phyloP scores from a whole-genome alignment of 2,888 invertebrate genomes.

The Morinoia aosen region DNA sequence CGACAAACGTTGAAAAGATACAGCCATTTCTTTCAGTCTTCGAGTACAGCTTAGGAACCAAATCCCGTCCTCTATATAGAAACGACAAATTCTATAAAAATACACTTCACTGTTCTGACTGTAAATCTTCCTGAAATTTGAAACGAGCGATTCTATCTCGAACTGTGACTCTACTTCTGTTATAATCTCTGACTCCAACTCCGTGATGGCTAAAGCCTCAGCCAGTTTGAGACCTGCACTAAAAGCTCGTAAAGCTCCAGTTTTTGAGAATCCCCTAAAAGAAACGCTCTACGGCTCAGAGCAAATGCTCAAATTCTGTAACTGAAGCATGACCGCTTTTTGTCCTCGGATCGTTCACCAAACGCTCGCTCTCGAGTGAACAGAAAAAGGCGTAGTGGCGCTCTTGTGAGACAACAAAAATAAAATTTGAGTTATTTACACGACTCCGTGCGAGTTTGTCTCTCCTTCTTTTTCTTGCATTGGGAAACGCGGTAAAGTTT shows the following conservation, averaged over 20 bases:
- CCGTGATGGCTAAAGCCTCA: background rate
- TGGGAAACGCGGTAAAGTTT: background rate
- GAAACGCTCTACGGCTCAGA: background rate
- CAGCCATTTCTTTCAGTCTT: no score
- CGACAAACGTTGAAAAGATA: no score
- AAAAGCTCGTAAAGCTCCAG: background rate
- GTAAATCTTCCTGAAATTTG: no score
- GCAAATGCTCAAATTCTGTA: background rate
- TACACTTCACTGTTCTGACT: no score
- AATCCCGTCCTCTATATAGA: no score
- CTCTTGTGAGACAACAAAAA: background rate
- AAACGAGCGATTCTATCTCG: no score
- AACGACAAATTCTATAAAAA: no score
- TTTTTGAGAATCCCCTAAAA: background rate
- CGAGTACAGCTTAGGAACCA: no score
- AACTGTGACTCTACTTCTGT: background rate
- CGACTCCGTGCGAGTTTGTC: background rate
- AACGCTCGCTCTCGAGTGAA: background rate
- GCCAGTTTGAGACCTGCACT: background rate
- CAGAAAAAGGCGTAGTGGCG: background rate
- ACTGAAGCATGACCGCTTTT: constrained; percentile 10
- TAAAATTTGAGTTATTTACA: background rate
- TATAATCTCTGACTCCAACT: background rate
- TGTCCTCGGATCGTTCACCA: background rate
- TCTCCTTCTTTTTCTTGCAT: background rate